These are phyloP conservation scores for Agapetus fuscipes DNA, from an alignment of 2,888 invertebrate species.

Conservation along the genomic window DNA sequence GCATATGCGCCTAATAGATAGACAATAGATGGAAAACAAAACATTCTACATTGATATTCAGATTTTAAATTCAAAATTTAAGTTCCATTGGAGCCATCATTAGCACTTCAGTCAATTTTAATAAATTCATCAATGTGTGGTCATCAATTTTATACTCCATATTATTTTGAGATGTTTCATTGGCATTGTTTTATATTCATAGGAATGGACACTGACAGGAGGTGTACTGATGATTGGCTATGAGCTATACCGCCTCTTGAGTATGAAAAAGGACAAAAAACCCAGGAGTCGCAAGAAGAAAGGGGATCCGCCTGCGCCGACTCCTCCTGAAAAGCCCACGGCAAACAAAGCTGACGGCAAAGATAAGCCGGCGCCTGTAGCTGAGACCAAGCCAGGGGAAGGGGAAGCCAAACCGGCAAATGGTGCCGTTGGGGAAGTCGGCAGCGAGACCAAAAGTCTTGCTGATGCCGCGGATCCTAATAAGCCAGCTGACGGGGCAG, in stretches of 20 bases:
- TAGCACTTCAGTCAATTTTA: too few species aligned
- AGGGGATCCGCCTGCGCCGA: constrained; percentile 24
- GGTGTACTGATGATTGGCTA: constrained; percentile 96
- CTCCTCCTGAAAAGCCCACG: constrained; percentile 1
- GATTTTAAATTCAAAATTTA: too few species aligned
- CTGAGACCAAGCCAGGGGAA: constrained; percentile 29
- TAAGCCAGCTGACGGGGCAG: constrained; percentile 32
- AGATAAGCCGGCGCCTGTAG: constrained; percentile 26
- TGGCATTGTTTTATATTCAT: constrained; percentile 26
- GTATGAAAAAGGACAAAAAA: constrained; percentile 60
- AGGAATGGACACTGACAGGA: constrained; percentile 78
- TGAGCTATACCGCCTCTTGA: constrained; percentile 87
- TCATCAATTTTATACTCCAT: too few species aligned
- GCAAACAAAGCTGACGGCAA: constrained; percentile 24
- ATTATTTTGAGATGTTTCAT: too few species aligned
- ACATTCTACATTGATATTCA: too few species aligned
- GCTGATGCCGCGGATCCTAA: constrained; percentile 29
- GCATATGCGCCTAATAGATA: too few species aligned
- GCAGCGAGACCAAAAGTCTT: neutral
- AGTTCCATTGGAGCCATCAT: too few species aligned
- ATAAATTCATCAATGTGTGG: too few species aligned
- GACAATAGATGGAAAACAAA: too few species aligned
- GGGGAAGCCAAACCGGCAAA: constrained; percentile 30
- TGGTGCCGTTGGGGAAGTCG: too few species aligned
- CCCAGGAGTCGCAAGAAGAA: constrained; percentile 44